phyloP scores from a whole-genome alignment of 2,797 vertebrate species.

The Nyctalus aviator region DNA sequence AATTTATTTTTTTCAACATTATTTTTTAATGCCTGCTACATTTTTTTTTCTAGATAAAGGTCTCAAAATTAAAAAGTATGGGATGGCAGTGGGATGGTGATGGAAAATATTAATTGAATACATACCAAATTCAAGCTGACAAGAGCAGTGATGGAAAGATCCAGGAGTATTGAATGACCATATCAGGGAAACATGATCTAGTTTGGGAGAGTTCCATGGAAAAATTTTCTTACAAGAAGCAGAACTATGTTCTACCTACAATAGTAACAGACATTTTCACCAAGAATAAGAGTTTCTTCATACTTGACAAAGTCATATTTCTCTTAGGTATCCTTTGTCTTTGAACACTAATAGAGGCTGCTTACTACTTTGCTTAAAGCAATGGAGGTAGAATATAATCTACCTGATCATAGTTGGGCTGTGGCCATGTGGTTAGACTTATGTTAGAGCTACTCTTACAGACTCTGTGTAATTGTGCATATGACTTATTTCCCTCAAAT shows the following conservation, averaged over 20 bases:
- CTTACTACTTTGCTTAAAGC: neutral
- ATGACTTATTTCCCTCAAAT: conserved; percentile 32
- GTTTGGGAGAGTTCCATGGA: neutral
- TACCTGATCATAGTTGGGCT: neutral
- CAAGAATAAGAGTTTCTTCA: neutral
- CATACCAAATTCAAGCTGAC: neutral
- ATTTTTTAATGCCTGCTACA: neutral
- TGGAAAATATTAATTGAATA: neutral
- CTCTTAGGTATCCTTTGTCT: neutral
- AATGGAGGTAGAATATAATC: neutral
- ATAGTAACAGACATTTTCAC: neutral
- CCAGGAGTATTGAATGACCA: neutral
- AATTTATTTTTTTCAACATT: conserved; percentile 7
- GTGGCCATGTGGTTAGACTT: neutral
- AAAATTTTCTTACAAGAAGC: conserved; percentile 3
- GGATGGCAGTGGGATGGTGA: neutral
- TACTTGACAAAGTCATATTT: neutral
- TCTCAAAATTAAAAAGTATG: conserved; percentile 44
- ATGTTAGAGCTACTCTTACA: neutral
- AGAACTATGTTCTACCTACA: neutral
- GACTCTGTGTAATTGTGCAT: neutral
- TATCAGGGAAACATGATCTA: neutral
- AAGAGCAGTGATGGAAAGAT: neutral
- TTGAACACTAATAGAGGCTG: neutral
- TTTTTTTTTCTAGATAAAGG: neutral